These are phyloP conservation scores for Melipona quadrifasciata DNA, from an alignment of 1,140 invertebrate species.

Conservation along the genomic window DNA sequence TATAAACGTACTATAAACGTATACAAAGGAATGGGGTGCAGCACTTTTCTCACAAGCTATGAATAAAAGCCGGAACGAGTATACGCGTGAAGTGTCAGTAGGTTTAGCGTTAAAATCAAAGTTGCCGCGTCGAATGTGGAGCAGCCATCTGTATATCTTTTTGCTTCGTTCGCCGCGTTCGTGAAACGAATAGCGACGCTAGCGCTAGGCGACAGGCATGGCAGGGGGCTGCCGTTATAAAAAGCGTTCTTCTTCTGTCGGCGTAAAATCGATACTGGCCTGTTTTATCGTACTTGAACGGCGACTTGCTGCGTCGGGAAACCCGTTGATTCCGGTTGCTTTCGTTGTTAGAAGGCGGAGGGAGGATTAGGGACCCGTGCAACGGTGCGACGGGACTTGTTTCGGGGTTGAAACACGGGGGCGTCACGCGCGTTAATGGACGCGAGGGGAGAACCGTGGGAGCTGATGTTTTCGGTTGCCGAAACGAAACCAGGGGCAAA, in stretches of 20 bases:
- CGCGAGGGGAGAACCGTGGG: neutral
- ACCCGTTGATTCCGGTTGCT: constrained; percentile 30
- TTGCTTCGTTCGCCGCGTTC: constrained; percentile 17
- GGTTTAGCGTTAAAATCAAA: neutral
- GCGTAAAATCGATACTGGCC: constrained; percentile 22
- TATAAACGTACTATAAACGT: too few relatives aligned
- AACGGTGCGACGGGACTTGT: neutral
- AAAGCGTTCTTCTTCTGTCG: constrained; percentile 21
- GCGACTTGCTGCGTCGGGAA: constrained; percentile 14
- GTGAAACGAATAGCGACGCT: constrained; percentile 4
- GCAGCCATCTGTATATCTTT: neutral
- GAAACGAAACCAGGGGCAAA: neutral
- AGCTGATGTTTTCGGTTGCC: neutral
- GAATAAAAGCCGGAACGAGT: too few relatives aligned
- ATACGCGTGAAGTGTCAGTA: too few relatives aligned
- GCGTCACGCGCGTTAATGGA: constrained; percentile 5
- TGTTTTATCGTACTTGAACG: constrained; percentile 19
- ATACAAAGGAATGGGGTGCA: too few relatives aligned
- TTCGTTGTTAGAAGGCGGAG: constrained; percentile 14
- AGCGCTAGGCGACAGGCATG: too few relatives aligned
- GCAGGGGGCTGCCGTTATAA: constrained; percentile 6
- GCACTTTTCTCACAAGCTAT: too few relatives aligned
- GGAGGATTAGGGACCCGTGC: neutral
- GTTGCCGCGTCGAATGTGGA: neutral
- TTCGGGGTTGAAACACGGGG: neutral